Base-by-base conservation (phyloP, 2,797 vertebrate genomes). In the Crenuchus spilurus region DNA sequence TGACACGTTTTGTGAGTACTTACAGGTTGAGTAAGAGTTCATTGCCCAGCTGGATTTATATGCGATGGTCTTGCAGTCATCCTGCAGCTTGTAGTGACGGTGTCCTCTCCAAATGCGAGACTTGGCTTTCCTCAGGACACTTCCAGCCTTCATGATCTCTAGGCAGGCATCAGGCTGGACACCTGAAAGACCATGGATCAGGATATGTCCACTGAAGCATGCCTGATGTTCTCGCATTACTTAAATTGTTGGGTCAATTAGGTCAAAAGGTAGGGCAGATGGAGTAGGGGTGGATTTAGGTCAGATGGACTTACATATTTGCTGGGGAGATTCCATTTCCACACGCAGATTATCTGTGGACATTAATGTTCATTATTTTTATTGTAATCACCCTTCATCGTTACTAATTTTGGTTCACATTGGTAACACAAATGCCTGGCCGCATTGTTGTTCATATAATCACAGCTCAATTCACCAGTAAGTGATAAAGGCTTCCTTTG, bases 101-200 rank as follows among this genome's bases (percentile, higher is more conserved):
- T 92, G 94, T 81, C 94, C 97, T 86, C 95, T 98, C 95, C 95
- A 99, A 28, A 80, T 93, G 60, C 91, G 94, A 65, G 97, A 96
- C 76, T 95, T 98, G 63, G 98, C 95, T 85, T 98, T 99, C 68
- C 95, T 94, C 87, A 99, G 89, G 82, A 92, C 79, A 0, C 87
- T 92, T 20, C 95, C 97, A 3, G 88, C 87, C 83, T 95, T 94
- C 97, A 99, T 96, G 76, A 90, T 83, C 81, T 91, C 86, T 83
- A 99, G 72, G 0, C 93, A 87, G 24, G 91, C 89, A 73, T 95
- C 93, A 76, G 91, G 81, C 70, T 90, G 90, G 70, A 94, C 80
- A 74, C 91, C 97, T 99, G 87, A 2, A 39, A 70, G 13, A 51
- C 2, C 10, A 14, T 3, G 1, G 14, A 13, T 75, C 10, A 63